These are phyloP conservation scores for Haplochromis vanheusdeni DNA, from an alignment of 2,113 vertebrate species.

Conservation along the genomic window DNA sequence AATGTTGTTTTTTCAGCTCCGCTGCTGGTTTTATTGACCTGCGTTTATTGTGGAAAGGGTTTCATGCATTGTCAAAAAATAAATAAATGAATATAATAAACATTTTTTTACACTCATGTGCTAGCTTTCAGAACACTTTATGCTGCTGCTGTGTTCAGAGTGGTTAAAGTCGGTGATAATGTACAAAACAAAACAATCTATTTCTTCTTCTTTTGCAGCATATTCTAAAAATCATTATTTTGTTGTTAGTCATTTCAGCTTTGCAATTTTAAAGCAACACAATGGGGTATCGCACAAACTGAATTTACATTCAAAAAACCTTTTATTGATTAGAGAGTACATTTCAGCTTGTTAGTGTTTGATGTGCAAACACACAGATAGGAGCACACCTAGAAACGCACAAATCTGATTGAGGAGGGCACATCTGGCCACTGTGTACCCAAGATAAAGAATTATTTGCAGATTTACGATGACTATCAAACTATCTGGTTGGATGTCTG, in stretches of 20 bases:
- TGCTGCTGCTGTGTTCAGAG: conserved; percentile 19
- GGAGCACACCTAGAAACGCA: neutral
- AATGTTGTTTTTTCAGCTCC: conserved; percentile 36
- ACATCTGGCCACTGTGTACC: conserved; percentile 70
- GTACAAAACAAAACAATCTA: conserved; percentile 43
- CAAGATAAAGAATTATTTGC: conserved; percentile 73
- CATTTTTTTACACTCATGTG: neutral
- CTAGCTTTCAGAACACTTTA: conserved; percentile 30
- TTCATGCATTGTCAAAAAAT: neutral
- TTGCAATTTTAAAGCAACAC: conserved; percentile 7
- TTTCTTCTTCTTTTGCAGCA: neutral
- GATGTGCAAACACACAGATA: conserved; percentile 11
- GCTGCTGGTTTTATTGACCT: conserved; percentile 45
- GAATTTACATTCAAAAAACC: neutral
- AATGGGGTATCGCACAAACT: conserved; percentile 3
- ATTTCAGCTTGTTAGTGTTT: conserved; percentile 23
- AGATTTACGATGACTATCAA: conserved; percentile 73
- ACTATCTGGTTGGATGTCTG: conserved; percentile 66
- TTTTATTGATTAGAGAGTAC: conserved; percentile 30
- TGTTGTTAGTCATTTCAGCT: conserved; percentile 2
- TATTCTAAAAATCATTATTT: conserved; percentile 1
- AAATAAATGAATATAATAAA: neutral
- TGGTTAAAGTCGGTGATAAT: conserved; percentile 34
- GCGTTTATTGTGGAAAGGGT: conserved; percentile 28
- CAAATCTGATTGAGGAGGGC: conserved; percentile 37